phyloP scores from a whole-genome alignment of 2,113 vertebrate genomes.

The Halichoeres trimaculatus region DNA sequence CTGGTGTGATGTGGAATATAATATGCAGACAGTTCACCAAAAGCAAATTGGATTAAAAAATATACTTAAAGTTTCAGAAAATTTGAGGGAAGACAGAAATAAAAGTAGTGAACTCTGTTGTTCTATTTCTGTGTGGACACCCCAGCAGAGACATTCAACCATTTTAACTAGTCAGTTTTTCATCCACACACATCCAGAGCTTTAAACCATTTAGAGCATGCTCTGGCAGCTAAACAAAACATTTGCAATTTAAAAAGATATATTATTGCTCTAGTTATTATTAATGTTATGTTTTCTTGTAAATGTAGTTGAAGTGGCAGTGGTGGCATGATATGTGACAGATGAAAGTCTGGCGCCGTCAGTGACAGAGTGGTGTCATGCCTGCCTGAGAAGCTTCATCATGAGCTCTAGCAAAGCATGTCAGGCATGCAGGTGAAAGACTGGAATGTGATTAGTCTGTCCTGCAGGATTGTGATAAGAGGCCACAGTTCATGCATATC shows the following conservation, averaged over 20 bases:
- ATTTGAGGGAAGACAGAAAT: too few relatives aligned
- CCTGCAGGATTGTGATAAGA: slow-evolving; percentile 84
- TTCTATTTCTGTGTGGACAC: neutral
- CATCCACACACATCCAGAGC: neutral
- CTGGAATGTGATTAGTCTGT: slow-evolving; percentile 83
- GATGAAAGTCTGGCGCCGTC: slow-evolving; percentile 63
- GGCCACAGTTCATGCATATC: slow-evolving; percentile 80
- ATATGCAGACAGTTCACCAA: neutral
- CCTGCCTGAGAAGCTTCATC: slow-evolving; percentile 77
- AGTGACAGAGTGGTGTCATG: slow-evolving; percentile 75
- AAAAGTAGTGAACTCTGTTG: neutral
- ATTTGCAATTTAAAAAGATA: neutral
- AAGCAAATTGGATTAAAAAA: too few relatives aligned
- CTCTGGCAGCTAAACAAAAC: slow-evolving; percentile 17
- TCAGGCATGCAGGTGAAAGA: slow-evolving; percentile 82
- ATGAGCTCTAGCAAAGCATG: slow-evolving; percentile 80
- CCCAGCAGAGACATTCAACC: neutral
- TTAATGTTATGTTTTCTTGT: slow-evolving; percentile 1
- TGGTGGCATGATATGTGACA: slow-evolving; percentile 33
- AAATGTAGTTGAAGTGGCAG: slow-evolving; percentile 26
- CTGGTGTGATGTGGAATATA: neutral
- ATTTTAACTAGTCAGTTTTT: neutral
- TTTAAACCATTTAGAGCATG: slow-evolving; percentile 10
- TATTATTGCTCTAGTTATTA: neutral
- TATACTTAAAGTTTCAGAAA: too few relatives aligned